Percentiles rank a stretch among this genome's conserved stretches.
Evolutionary conservation across 2,888 invertebrate species (phyloP).

Genomic region (Andrena trimmerana): DNA sequence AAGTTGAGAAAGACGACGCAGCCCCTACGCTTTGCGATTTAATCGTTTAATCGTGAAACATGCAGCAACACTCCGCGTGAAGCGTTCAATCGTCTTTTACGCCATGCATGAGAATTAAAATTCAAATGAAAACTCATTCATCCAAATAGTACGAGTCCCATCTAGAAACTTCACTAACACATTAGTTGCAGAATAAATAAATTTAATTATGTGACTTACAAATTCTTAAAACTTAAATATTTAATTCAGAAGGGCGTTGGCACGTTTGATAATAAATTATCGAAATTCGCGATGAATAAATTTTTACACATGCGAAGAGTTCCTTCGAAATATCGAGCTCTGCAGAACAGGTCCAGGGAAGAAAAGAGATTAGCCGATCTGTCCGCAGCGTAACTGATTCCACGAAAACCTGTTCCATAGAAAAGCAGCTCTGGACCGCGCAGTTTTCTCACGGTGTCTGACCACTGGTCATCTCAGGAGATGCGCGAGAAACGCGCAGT

Average conservation of each 20-base stretch:
- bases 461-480: conserved; percentile 80
- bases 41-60: conserved; percentile 52
- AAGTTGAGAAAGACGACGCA: conserved; percentile 58
- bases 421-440: conserved; percentile 76
- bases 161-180: too few relatives aligned
- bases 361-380: conserved; percentile 41
- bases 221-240: neutral
- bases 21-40: conserved; percentile 50
- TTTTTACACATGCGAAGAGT: neutral
- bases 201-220: neutral
- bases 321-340: neutral
- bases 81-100: conserved; percentile 8
- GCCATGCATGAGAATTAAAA: neutral
- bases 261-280: neutral
- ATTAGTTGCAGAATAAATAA: too few relatives aligned
- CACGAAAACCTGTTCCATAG: conserved; percentile 73
- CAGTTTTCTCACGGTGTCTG: conserved; percentile 81
- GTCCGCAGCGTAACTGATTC: conserved; percentile 52
- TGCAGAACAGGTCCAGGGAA: conserved; percentile 24
- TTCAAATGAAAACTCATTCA: neutral
- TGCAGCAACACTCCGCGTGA: conserved; percentile 10
- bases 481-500: conserved; percentile 59
- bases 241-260: too few relatives aligned
- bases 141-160: neutral
- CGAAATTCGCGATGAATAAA: neutral